Percentiles rank a stretch among this genome's conserved stretches.
Conservation (phyloP, 2,797 vertebrate genomes). For the Neoniphon sammara region DNA sequence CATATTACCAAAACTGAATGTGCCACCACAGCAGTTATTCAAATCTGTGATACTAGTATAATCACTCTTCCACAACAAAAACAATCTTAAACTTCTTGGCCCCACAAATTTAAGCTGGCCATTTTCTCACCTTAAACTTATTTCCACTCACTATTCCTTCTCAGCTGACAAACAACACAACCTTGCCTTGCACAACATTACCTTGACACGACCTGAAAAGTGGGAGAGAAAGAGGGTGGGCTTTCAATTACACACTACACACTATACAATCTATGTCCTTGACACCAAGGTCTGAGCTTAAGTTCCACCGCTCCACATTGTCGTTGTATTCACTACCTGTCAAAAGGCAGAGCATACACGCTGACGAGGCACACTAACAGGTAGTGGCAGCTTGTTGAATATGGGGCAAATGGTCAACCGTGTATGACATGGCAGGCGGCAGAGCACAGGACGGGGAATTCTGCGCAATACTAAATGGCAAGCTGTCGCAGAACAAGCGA, state of each 20-base stretch:
- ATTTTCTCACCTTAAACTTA: background rate
- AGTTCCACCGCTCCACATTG: conserved; percentile 38
- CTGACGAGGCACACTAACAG: conserved; percentile 39
- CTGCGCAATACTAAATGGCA: conserved; percentile 53
- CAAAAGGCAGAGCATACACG: conserved; percentile 57
- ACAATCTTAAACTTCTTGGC: too few species aligned
- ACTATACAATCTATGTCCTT: conserved; percentile 69
- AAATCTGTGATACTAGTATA: background rate
- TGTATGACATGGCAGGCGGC: conserved; percentile 65
- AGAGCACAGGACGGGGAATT: conserved; percentile 62
- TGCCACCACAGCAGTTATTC: background rate
- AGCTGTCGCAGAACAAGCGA: conserved; percentile 57
- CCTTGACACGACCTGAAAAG: conserved; percentile 26
- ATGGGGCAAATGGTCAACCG: conserved; percentile 69
- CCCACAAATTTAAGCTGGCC: background rate
- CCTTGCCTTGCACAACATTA: conserved; percentile 35
- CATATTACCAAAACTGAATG: background rate
- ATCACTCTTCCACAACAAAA: background rate
- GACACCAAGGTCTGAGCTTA: conserved; percentile 63
- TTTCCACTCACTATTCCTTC: background rate
- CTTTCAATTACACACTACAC: conserved; percentile 33
- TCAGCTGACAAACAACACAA: conserved; percentile 47
- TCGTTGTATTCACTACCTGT: conserved; percentile 52
- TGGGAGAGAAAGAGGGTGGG: conserved; percentile 32
- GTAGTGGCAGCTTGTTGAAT: conserved; percentile 57